phyloP scores from a whole-genome alignment of 2,797 vertebrate genomes.

The Lagocephalus sceleratus region DNA sequence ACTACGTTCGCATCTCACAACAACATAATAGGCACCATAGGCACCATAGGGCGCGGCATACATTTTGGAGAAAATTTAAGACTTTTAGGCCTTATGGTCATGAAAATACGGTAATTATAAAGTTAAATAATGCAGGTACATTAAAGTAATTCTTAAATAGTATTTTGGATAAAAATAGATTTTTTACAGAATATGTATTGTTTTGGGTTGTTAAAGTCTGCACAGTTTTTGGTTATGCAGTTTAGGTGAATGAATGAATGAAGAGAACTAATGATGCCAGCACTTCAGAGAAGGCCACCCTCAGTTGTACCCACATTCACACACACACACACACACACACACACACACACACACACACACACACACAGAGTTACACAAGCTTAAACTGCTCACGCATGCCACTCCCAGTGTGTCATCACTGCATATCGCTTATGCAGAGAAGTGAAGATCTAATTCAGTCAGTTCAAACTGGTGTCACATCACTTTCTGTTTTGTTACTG shows the following conservation, averaged over 20 bases:
- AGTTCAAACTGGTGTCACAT: constrained; percentile 61
- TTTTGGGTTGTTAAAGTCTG: too few relatives aligned
- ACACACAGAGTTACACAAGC: constrained; percentile 7
- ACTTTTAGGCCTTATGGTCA: too few relatives aligned
- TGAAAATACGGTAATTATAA: too few relatives aligned
- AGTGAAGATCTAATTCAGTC: constrained; percentile 68
- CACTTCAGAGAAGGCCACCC: constrained; percentile 1
- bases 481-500: constrained; percentile 24
- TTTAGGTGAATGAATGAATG: constrained; percentile 1
- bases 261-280: constrained; percentile 18
- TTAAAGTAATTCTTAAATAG: not conserved
- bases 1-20: too few relatives aligned
- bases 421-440: constrained; percentile 68
- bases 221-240: constrained; percentile 2
- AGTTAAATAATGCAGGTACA: too few relatives aligned
- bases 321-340: constrained; percentile 16
- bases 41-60: too few relatives aligned
- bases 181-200: too few relatives aligned
- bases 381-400: constrained; percentile 23
- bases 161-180: too few relatives aligned
- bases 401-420: constrained; percentile 48
- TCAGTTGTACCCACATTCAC: constrained; percentile 19
- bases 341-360: constrained; percentile 19
- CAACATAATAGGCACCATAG: too few relatives aligned
- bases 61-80: too few relatives aligned